These are phyloP conservation scores for Eupeodes luniger DNA, from an alignment of 2,888 invertebrate genomes.

Conservation along the genomic window DNA sequence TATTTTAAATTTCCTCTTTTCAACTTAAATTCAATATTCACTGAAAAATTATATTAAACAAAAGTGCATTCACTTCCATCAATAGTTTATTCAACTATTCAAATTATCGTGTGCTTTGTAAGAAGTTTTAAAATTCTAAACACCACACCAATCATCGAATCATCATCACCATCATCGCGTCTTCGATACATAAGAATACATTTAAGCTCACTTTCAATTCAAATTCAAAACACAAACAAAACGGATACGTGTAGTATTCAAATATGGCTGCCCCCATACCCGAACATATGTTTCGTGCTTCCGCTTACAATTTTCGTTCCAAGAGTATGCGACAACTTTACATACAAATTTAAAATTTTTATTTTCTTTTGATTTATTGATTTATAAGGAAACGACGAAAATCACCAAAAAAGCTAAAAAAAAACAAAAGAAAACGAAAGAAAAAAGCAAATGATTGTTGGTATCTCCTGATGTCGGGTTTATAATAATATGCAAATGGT, in stretches of 20 bases:
- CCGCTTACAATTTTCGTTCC: constrained; percentile 50
- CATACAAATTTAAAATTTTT: background rate
- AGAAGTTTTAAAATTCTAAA: constrained; percentile 32
- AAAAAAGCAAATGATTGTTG: background rate
- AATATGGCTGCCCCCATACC: constrained; percentile 44
- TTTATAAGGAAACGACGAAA: constrained; percentile 10
- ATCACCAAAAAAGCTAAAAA: background rate
- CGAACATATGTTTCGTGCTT: constrained; percentile 64
- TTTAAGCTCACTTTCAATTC: constrained; percentile 33
- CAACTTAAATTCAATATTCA: too few species aligned
- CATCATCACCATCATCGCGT: constrained; percentile 24
- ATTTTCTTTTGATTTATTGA: constrained; percentile 53
- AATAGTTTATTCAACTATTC: too few species aligned
- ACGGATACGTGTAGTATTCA: constrained; percentile 56
- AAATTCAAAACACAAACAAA: constrained; percentile 38
- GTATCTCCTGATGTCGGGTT: constrained; percentile 30
- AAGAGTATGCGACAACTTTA: constrained; percentile 43
- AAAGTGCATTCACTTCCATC: too few species aligned
- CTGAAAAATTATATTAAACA: too few species aligned
- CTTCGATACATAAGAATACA: background rate
- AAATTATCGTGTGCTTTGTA: too few species aligned
- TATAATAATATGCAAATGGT: constrained; percentile 62
- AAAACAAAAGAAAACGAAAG: background rate
- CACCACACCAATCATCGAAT: constrained; percentile 34
- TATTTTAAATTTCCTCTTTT: too few species aligned